phyloP scores from a whole-genome alignment of 1,140 invertebrate species.

The Aleiodes sp. region DNA sequence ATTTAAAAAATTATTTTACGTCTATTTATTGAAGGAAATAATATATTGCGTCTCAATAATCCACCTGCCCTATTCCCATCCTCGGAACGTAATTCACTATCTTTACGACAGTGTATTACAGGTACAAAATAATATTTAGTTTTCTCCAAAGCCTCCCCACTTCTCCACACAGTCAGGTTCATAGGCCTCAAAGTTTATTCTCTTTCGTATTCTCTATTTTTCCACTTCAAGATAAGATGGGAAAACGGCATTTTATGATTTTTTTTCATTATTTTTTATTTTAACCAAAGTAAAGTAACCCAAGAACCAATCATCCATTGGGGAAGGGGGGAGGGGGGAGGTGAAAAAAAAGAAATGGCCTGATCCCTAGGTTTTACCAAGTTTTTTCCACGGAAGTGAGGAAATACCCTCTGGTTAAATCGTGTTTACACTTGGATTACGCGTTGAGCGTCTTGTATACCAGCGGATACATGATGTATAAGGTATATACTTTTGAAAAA shows the following conservation, averaged over 20 bases:
- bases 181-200: no score
- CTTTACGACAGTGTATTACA: conserved; percentile 9
- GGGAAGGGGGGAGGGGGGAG: no score
- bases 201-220: neutral
- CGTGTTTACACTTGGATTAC: conserved; percentile 15
- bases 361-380: neutral
- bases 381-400: conserved; percentile 7
- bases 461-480: conserved; percentile 13
- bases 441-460: neutral
- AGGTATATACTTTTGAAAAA: conserved; percentile 16
- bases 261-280: neutral
- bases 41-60: neutral
- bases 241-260: conserved; percentile 4
- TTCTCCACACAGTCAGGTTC: neutral
- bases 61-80: neutral
- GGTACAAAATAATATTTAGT: conserved; percentile 10
- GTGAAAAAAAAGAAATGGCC: no score
- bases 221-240: neutral
- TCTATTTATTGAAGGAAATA: no score
- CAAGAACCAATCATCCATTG: conserved; percentile 1
- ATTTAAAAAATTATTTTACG: no score
- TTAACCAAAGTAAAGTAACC: neutral
- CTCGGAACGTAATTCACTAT: neutral
- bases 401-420: conserved; percentile 14
- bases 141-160: neutral